These are phyloP conservation scores for Lamprologus lemairii DNA, from an alignment of 2,113 vertebrate species.

Conservation along the genomic window DNA sequence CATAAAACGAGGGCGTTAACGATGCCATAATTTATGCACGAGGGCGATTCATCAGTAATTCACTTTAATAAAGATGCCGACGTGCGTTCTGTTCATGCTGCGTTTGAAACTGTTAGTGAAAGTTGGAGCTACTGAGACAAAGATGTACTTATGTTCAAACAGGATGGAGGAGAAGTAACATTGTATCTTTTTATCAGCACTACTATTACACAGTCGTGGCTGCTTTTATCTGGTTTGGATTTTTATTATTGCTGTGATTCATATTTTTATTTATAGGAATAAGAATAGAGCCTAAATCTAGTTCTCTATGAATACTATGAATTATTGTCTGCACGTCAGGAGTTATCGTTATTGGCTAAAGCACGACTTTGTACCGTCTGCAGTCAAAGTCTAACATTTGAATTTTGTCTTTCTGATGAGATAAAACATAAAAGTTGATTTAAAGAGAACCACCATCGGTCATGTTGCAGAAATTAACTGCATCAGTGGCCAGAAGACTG, in stretches of 20 bases:
- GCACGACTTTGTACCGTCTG: not conserved
- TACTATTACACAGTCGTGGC: not conserved
- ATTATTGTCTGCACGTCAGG: not conserved
- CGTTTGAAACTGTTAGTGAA: not conserved
- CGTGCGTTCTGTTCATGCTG: not conserved
- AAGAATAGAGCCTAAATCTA: not conserved
- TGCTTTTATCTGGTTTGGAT: not conserved
- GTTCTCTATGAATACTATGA: not conserved
- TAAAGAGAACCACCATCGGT: not conserved
- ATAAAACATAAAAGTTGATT: not conserved
- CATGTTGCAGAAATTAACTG: fast-evolving
- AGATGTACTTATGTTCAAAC: not conserved
- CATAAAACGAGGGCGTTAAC: not conserved
- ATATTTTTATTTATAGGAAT: not conserved
- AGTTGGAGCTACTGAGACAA: not conserved
- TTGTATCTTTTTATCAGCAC: fast-evolving
- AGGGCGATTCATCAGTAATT: not conserved
- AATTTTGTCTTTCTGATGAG: not conserved
- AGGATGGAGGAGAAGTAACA: not conserved
- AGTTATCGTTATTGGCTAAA: not conserved
- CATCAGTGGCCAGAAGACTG: not conserved
- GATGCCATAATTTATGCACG: not conserved
- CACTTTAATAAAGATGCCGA: not conserved
- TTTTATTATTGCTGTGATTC: not conserved
- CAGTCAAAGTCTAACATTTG: not conserved